phyloP scores from a whole-genome alignment of 1,140 invertebrate genomes.

The Drosophila ambigua region DNA sequence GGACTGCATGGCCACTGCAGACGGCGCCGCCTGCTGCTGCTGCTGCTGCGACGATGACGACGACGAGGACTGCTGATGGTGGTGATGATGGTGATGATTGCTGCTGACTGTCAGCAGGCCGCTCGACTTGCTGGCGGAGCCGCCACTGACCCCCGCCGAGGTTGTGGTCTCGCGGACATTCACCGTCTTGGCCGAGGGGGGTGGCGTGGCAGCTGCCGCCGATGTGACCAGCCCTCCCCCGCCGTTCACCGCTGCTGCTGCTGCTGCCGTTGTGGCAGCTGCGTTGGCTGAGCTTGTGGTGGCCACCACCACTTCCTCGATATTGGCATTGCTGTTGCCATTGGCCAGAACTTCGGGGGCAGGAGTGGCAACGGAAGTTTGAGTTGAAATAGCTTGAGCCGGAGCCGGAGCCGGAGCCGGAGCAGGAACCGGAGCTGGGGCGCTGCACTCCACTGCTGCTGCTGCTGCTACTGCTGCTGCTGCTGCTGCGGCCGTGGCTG shows the following conservation, averaged over 20 bases:
- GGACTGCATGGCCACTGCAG: slow-evolving; percentile 26
- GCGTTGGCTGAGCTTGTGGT: slow-evolving; percentile 1
- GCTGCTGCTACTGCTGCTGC: background rate
- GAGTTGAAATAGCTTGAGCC: background rate
- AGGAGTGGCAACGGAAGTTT: background rate
- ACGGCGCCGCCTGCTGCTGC: slow-evolving; percentile 27
- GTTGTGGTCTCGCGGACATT: slow-evolving; percentile 21
- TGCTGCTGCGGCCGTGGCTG: slow-evolving; percentile 12
- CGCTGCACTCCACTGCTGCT: background rate
- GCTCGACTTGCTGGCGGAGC: slow-evolving; percentile 38
- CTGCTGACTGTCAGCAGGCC: slow-evolving; percentile 61
- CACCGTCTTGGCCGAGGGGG: slow-evolving; percentile 15
- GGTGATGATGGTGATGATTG: slow-evolving; percentile 73
- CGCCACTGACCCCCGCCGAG: slow-evolving; percentile 30
- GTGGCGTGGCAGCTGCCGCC: slow-evolving; percentile 7
- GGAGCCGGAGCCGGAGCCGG: background rate
- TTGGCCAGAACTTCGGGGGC: slow-evolving; percentile 7
- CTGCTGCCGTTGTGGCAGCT: slow-evolving; percentile 6
- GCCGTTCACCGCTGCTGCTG: slow-evolving; percentile 10
- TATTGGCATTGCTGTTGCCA: slow-evolving; percentile 23
- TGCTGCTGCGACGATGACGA: slow-evolving; percentile 32
- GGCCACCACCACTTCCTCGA: slow-evolving; percentile 10
- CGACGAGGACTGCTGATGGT: slow-evolving; percentile 39
- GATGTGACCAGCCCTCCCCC: background rate
- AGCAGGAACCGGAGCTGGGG: slow-evolving; percentile 3